phyloP scores from a whole-genome alignment of 2,888 invertebrate genomes.

The Pterostichus madidus region DNA sequence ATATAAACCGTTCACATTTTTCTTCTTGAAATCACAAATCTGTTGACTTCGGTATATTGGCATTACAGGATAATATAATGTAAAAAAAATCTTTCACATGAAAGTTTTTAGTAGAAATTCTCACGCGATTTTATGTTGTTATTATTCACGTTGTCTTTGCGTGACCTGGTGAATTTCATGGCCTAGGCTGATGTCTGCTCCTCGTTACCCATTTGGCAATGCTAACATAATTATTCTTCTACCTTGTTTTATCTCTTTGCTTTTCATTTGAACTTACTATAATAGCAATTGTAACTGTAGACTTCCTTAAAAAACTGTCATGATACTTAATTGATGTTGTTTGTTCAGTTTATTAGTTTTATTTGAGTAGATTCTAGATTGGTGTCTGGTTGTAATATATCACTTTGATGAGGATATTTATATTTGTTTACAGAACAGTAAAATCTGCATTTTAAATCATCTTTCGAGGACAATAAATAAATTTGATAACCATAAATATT shows the following conservation, averaged over 20 bases:
- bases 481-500: no score
- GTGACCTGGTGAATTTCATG: slow-evolving; percentile 5
- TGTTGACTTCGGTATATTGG: neutral
- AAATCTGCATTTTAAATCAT: no score
- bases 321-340: slow-evolving; percentile 6
- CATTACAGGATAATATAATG: slow-evolving; percentile 5
- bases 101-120: slow-evolving; percentile 10
- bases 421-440: no score
- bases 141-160: neutral
- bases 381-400: neutral
- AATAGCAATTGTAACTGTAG: neutral
- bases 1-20: neutral
- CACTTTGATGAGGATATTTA: no score
- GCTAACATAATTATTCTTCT: slow-evolving; percentile 6
- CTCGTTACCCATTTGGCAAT: slow-evolving; percentile 6
- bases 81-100: slow-evolving; percentile 6
- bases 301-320: neutral
- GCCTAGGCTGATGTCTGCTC: neutral
- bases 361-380: neutral
- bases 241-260: neutral
- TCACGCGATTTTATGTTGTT: neutral
- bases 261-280: neutral
- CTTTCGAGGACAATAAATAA: no score
- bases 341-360: neutral
- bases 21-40: neutral